Evolutionary conservation across 2,113 vertebrate genomes (phyloP).

Genomic region (Heterotis niloticus): DNA sequence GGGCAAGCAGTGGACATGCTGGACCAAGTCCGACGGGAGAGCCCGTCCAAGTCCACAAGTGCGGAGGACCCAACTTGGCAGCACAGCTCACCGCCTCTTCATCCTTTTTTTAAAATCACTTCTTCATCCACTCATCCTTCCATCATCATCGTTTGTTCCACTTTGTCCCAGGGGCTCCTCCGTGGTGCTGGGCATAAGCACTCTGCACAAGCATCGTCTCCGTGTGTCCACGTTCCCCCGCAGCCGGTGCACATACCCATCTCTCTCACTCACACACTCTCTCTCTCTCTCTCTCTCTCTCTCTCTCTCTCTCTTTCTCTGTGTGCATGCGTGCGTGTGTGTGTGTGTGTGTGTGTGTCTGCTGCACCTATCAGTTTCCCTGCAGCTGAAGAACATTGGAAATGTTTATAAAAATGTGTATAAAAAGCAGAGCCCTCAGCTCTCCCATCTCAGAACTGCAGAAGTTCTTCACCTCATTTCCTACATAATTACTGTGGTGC

Average conservation of each 20-base stretch:
- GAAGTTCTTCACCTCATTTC: too few relatives aligned
- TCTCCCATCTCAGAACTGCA: too few relatives aligned
- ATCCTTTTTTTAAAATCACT: background rate
- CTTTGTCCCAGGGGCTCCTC: too few relatives aligned
- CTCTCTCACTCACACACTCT: too few relatives aligned
- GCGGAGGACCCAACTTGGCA: background rate
- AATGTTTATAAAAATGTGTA: too few relatives aligned
- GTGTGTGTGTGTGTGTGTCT: constrained; percentile 1
- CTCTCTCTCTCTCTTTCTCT: background rate
- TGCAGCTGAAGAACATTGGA: too few relatives aligned
- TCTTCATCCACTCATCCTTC: background rate
- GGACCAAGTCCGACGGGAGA: constrained; percentile 24
- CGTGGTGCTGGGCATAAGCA: background rate
- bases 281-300: too few relatives aligned
- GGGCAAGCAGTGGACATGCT: constrained; percentile 19
- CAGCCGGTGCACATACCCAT: background rate
- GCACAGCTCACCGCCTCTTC: background rate
- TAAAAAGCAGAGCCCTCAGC: too few relatives aligned
- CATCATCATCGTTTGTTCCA: too few relatives aligned
- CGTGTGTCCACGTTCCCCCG: background rate
- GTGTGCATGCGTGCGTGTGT: background rate
- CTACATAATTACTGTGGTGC: too few relatives aligned
- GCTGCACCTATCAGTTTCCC: too few relatives aligned
- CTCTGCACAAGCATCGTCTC: background rate
- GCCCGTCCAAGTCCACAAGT: constrained; percentile 37